Evolutionary conservation across 2,113 vertebrate species (phyloP), one percentile per base, ranked within the genome.

Genomic region (Salvator merianae): DNA sequence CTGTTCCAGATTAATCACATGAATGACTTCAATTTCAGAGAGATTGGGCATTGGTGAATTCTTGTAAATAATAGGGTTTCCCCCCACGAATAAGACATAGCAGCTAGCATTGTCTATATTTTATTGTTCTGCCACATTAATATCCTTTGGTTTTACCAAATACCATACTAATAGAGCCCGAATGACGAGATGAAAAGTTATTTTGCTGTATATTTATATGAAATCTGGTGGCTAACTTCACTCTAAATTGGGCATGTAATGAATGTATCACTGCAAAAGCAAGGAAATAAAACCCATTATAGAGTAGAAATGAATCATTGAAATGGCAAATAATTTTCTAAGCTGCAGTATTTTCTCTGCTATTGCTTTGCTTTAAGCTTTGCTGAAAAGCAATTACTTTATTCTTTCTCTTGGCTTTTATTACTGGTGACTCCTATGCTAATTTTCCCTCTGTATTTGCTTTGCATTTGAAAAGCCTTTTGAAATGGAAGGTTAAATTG

Each of bases 181-280:
- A 72, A 89, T 85, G 87, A 90, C 69, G 86, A 92, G 81, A 86
- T 89, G 77, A 88, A 84, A 86, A 89, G 76, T 79, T 88, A 85
- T 88, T 92, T 84, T 84, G 28, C 82, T 87, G 62, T 82, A 70
- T 82, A 90, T 90, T 92, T 92, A 84, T 88, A 88, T 86, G 90
- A 79, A 84, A 90, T 87, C 92, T 88, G 55, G 85, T 83, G 87
- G 88, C 83, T 91, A 94, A 86, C 88, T 94, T 88, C 93, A 82
- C 90, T 93, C 84, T 90, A 95, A 95, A 95, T 93, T 91, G 82
- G 92, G 93, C 90, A 82, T 93, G 92, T 94, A 96, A 95, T 95
- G 91, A 95, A 95, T 90, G 88, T 88, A 90, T 94, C 93, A 89
- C 90, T 93, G 90, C 70, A 86, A 93, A 91, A 90, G 79, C 83